These are phyloP conservation scores for Amazona guildingii DNA, from an alignment of 2,113 vertebrate species.

Conservation along the genomic window DNA sequence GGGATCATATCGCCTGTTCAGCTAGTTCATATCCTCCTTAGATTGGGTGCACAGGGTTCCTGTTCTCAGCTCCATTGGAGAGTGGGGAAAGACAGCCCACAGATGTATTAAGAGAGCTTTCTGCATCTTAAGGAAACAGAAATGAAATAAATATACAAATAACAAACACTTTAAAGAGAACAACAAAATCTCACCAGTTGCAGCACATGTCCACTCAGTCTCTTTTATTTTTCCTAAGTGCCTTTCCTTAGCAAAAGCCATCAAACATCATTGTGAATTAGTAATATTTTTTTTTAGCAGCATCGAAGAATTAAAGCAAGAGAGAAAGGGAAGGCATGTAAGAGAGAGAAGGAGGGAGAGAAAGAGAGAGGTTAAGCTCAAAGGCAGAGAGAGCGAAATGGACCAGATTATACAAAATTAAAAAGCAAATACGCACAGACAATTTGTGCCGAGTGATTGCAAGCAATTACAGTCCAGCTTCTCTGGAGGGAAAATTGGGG, in stretches of 20 bases:
- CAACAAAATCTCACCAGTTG: slow-evolving; percentile 58
- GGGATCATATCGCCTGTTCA: background rate
- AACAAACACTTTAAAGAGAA: slow-evolving; percentile 55
- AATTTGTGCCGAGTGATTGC: slow-evolving; percentile 86
- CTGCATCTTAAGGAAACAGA: background rate
- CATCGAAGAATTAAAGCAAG: slow-evolving; percentile 69
- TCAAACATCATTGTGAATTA: slow-evolving; percentile 73
- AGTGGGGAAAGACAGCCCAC: fast-evolving
- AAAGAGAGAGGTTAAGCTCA: slow-evolving; percentile 78
- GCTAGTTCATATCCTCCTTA: background rate
- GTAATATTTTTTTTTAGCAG: slow-evolving; percentile 68
- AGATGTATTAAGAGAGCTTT: background rate
- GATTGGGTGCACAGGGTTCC: fast-evolving
- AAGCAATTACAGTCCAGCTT: slow-evolving; percentile 85
- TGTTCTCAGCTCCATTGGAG: background rate
- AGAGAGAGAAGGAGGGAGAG: slow-evolving; percentile 43
- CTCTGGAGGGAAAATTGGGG: slow-evolving; percentile 79
- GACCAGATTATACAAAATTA: slow-evolving; percentile 90
- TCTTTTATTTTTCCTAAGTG: slow-evolving; percentile 60
- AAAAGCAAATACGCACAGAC: slow-evolving; percentile 86
- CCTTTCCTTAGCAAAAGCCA: slow-evolving; percentile 70
- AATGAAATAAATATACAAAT: background rate
- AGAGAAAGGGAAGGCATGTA: slow-evolving; percentile 46
- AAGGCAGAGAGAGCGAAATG: slow-evolving; percentile 84
- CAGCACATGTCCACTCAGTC: slow-evolving; percentile 31